phyloP scores from a whole-genome alignment of 2,888 invertebrate genomes.

The Holacanthella duospinosa region DNA sequence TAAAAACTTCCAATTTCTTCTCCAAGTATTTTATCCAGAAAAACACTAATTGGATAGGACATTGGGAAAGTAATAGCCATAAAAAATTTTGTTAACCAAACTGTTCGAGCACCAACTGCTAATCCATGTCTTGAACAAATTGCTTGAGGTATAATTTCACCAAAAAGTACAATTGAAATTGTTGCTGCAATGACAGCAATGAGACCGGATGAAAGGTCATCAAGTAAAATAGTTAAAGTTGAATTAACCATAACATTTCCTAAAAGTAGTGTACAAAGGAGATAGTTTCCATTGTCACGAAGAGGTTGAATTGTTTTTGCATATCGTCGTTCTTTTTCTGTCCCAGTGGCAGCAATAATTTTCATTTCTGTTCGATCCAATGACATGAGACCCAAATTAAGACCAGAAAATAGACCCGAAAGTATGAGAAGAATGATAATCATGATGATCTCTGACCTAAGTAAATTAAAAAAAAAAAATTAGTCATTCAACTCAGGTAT shows the following conservation, averaged over 20 bases:
- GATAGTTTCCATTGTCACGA: slow-evolving; percentile 83
- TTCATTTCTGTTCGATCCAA: slow-evolving; percentile 89
- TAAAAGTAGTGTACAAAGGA: slow-evolving; percentile 61
- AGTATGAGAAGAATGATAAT: slow-evolving; percentile 65
- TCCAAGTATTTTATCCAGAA: slow-evolving; percentile 78
- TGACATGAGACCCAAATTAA: slow-evolving; percentile 44
- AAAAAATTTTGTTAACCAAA: slow-evolving; percentile 68
- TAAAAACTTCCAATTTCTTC: slow-evolving; percentile 97
- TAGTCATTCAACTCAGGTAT: no score
- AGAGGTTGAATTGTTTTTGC: slow-evolving; percentile 86
- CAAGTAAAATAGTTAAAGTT: slow-evolving; percentile 90
- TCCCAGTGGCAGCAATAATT: slow-evolving; percentile 89
- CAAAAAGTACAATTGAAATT: slow-evolving; percentile 84
- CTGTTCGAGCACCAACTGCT: slow-evolving; percentile 89
- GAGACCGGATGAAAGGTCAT: slow-evolving; percentile 82
- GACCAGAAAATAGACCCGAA: slow-evolving; percentile 84
- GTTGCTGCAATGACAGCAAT: slow-evolving; percentile 80
- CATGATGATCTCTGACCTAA: slow-evolving; percentile 57
- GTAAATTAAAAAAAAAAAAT: not conserved
- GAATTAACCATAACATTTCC: slow-evolving; percentile 93
- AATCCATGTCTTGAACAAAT: slow-evolving; percentile 90
- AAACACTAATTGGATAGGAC: slow-evolving; percentile 80
- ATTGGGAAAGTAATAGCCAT: slow-evolving; percentile 89
- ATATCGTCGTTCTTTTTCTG: slow-evolving; percentile 67
- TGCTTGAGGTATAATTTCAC: slow-evolving; percentile 92